Evolutionary conservation across 92 coral and sea anemone genomes (phyloP), one percentile per base, ranked within the genome.

Genomic region (Phenganax marumi): DNA sequence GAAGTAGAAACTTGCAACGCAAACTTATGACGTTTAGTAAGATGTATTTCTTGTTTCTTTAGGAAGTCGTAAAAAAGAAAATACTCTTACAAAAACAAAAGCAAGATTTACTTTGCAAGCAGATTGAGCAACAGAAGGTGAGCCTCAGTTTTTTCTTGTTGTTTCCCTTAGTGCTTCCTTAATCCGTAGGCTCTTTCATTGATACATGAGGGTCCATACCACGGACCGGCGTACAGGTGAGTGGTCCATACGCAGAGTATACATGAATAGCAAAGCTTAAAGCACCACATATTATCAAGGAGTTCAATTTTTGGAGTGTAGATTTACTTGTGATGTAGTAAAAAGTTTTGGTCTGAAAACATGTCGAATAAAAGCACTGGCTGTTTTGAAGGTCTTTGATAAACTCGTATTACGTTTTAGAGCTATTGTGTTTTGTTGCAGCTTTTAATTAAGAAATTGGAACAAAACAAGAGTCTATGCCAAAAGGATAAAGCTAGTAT

Each of bases 381-480:
- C 5, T 1, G 43, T 33, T 33, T 33, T 33, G 43, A 33, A 33
- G 2, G 43, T 33, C 5, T 5, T 5, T 33, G 43, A 5, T 33
- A 33, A 33, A 33, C 43, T 33, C 5, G 43, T 33, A 33, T 33
- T 33, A 5, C 3, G 43, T 33, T 33, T 33, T 33, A 1, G 43
- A 33, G 43, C 43, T 33, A 65, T 74, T 68, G 57, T 52, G 26
- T 49, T 70, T 49, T 65, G 19, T 65, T 33, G 49, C 85, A 96
- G 99, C 89, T 91, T 54, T 88, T 96, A 73, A 96, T 96, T 78
- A 90, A 87, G n/a, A 96, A 96, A 65, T 91, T 96, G 73, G 99
- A 96, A 66, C 93, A 92, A 86, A 63, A 25, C 57, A 96, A 96
- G 75, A 91, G 91, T 82, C 90, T 96, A 8, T 50, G 90, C 39